Evolutionary conservation across 1,140 invertebrate species (phyloP), one percentile per base, ranked within the genome.

Genomic region (Drosophila tropicalis): DNA sequence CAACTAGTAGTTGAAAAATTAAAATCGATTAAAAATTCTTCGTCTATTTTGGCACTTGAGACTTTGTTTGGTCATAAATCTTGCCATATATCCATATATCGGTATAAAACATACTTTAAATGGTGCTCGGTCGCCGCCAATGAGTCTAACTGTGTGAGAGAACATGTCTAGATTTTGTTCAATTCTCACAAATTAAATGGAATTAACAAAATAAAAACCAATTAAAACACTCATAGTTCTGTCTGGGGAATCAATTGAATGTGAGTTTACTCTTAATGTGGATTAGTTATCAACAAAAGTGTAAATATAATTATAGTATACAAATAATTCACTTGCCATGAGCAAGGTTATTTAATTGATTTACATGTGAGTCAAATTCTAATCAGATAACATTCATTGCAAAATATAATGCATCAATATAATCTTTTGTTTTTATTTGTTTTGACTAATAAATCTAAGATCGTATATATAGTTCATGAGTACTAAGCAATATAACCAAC

Each of bases 21-120:
- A 77, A 85, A 84, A 62, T 51, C 73, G 77, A 74, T 85, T 81
- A 64, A 73, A 36, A 36, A 36, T 36, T 77, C 73, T 70, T 70
- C 57, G 41, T 58, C 44, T 47, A 64, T 54, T 64, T 65, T 74
- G 55, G 15, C 41, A 40, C 57, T 32, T 29, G 47, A 57, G n/a
- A 64, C 34, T 39, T 36, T 62, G 62, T 80, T 72, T 69, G 72
- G 67, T 36, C 51, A 39, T 54, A 56, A 67, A 62, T 65, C 70
- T 47, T 29, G 54, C 12, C 47, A 17, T 44, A 29, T 29, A 29
- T 29, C 5, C 5, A 29, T 3, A 29, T 29, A 22, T 51, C 3
- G 44, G 17, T 51, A 51, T 51, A 51, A 61, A 79, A 47, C 58
- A 72, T 79, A 79, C 83, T 76, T 76, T 70, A 84, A 70, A 72